Evolutionary conservation across 2,888 invertebrate genomes (phyloP), one percentile per base, ranked within the genome.

Genomic region (Athripsodes cinereus): DNA sequence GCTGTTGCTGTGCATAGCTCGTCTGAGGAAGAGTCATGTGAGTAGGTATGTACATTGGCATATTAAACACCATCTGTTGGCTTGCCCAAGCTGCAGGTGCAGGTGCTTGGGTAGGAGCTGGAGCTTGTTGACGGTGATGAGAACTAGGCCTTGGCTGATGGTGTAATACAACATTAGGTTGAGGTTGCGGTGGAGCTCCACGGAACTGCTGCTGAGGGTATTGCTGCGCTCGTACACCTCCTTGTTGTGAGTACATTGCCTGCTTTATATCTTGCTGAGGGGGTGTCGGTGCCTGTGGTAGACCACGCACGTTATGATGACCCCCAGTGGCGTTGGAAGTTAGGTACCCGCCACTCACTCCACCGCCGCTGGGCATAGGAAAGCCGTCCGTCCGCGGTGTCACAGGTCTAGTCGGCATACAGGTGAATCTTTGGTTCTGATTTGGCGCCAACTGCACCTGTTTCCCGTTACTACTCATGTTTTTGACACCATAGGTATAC

Each of bases 401-500:
- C 76, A 71, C 80, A 79, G 73, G 81, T 81, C 74, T 80, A 81
- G 79, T 80, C 81, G 78, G 81, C 78, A 78, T 80, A 82, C 74
- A 70, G 60, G 65, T 70, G 65, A 66, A 68, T 53, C 66, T 70
- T 62, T 61, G 66, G 57, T 68, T 65, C 48, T 68, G 69, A 62
- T 69, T 70, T 61, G 66, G 70, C 65, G 66, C 68, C 60, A 65
- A 68, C 67, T 60, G 63, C 69, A 68, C 64, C 64, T 60, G 63
- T 71, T 61, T 83, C 74, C 81, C 82, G 76, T 83, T 83, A 73
- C 81, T 79, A 76, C 82, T 83, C 84, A 83, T 83, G 74, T 57
- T 55, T 60, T 51, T 54, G 51, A 57, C 57, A 59, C 59, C 59
- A 59, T 59, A 59, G 59, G 59, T 57, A 53, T 59, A 31, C 50